Base-by-base conservation (phyloP, 1,140 invertebrate species). In the Rhyzopertha dominica region DNA sequence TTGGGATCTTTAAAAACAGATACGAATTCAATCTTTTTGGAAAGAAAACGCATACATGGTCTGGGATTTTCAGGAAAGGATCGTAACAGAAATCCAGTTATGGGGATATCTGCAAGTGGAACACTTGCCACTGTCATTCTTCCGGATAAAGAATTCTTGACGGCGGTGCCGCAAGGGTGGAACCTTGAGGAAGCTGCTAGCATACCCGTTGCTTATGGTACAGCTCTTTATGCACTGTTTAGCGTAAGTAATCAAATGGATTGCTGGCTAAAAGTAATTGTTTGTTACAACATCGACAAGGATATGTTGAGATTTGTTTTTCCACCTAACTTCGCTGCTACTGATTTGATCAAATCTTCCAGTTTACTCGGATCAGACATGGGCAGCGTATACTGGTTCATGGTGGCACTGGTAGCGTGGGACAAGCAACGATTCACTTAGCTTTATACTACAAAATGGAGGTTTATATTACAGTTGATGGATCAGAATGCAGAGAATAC, bases 121-220 rank as follows among this genome's bases (percentile, higher is more conserved):
- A 76, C 74, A 2, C 62, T 87, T 37, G 60, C 81, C 0, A 85
- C 84, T 25, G 47, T 79, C 34, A 59, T 81, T 2, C 31, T 74
- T 29, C 70, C 72, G 5, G 79, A 88, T 58, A 67, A 69, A 22
- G 59, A 68, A 5, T 74, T 89, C 1, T 54, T 79, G 10, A 94
- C 88, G 89, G 59, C 78, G 1, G 73, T 96, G 13, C 93, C 93
- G 2, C 76, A 87, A 1, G 57, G 77, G 4, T 26, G 25, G 25
- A 74, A 43, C 1, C 67, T 96, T 14, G 81, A 87, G 59, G 86
- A 96, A 30, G 93, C 91, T 1, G 87, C 88, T 0, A 90, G 90
- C 0, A 76, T 96, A 0, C 92, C 92, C 2, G 82, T 84, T 1
- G 86, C 85, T 4, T 95, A 94, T 60, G 76, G 77, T 31, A 95